Base-by-base conservation (phyloP, 2,888 invertebrate genomes). In the Leptinotarsa peninsularis region DNA sequence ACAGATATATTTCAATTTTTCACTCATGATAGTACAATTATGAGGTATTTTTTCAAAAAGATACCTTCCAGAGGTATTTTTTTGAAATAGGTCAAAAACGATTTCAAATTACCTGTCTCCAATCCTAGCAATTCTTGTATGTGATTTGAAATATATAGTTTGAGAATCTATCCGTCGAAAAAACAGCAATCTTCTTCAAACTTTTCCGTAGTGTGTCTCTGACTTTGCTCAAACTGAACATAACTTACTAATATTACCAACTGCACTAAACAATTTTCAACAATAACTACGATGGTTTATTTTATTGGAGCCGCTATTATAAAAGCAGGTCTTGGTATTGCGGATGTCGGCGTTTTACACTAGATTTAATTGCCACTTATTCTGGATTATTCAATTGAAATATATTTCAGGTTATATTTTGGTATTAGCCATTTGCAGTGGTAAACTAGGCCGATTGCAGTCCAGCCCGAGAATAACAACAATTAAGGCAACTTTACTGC, bases 121-220 rank as follows among this genome's bases (percentile, higher is more conserved):
- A 43, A 43, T 33, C 10, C 27, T 73, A 73, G 17, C 70, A 23
- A 27, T 71, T 74, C n/a, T 58, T 76, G 69, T 70, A 79, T 4
- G 77, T 70, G 23, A 76, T 77, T 49, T 73, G 63, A 58, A 79
- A 79, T 67, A 77, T 66, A 72, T 79, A 79, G 60, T 72, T 69
- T 10, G 72, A 50, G 66, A 75, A 79, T 60, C 15, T 66, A 18
- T 58, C 58, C 33, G 5, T 33, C 17, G 63, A 33, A 17, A 77
- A 75, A 50, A 56, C 71, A 2, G 73, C 72, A 72, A 75, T 77
- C 56, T 72, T 71, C 15, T 49, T 76, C 18, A 76, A 71, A 66
- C 73, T 68, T 49, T 60, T 43, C 66, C 50, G 71, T 21, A 78
- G 67, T 66, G 52, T 71, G 18, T 71, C 75, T 49, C 58, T 78